Evolutionary conservation across 53 echinoderm and acorn worm species (phyloP).

Genomic region (Zoroaster sp.): DNA sequence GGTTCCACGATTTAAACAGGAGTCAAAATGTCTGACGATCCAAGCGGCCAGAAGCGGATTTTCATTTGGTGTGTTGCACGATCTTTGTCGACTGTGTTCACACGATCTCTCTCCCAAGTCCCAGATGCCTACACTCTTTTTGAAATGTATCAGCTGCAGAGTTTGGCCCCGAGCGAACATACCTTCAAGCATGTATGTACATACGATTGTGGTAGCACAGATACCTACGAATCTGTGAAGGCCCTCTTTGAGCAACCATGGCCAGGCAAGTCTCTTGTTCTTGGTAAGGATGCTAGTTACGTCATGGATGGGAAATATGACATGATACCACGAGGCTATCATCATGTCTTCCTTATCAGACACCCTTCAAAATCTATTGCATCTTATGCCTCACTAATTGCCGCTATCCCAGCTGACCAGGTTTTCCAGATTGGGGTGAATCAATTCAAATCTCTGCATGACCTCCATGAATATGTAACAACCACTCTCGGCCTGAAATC

Average conservation of each 20-base stretch:
- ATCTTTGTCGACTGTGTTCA: neutral
- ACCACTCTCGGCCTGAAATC: neutral
- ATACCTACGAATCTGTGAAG: neutral
- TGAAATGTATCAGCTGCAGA: neutral
- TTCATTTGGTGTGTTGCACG: neutral
- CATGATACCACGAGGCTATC: slow-evolving; percentile 33
- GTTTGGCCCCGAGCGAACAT: neutral
- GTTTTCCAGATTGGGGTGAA: neutral
- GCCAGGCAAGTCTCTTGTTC: slow-evolving; percentile 11
- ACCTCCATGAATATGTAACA: slow-evolving; percentile 1
- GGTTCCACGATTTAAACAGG: neutral
- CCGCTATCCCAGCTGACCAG: neutral
- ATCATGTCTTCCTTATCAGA: slow-evolving; percentile 35
- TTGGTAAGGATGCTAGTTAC: neutral
- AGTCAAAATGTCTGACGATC: neutral
- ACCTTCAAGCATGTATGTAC: neutral
- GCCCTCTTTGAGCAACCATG: slow-evolving; percentile 26
- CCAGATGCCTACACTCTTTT: neutral
- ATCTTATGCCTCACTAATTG: neutral
- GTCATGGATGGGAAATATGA: neutral
- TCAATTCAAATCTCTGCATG: neutral
- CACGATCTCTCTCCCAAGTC: slow-evolving; percentile 2
- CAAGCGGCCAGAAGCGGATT: neutral
- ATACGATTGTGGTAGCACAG: neutral
- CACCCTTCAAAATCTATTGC: neutral